Percentiles rank a stretch among this genome's conserved stretches.
phyloP scores from a whole-genome alignment of 2,888 invertebrate genomes.

The Crossocerus cetratus region DNA sequence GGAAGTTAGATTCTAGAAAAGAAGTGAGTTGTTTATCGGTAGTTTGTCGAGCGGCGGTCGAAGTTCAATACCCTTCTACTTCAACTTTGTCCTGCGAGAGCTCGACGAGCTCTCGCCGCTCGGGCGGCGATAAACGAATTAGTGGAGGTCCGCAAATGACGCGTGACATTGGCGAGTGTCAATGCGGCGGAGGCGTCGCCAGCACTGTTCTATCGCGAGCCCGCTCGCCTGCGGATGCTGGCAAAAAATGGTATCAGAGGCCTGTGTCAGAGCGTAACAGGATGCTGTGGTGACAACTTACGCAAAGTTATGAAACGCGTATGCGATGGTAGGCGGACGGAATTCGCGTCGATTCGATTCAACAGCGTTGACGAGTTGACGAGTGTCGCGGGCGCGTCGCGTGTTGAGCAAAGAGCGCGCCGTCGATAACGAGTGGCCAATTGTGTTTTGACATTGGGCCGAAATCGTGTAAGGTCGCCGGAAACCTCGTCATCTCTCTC shows the following conservation, averaged over 20 bases:
- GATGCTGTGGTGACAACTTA: slow-evolving; percentile 53
- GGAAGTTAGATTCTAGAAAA: too few species aligned
- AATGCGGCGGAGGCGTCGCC: not conserved
- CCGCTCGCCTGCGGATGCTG: too few species aligned
- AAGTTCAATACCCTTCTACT: too few species aligned
- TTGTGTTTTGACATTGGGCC: slow-evolving; percentile 5
- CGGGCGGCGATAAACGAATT: not conserved
- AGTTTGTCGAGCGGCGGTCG: too few species aligned
- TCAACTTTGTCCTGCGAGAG: too few species aligned
- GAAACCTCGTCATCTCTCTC: not conserved
- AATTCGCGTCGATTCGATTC: slow-evolving; percentile 36
- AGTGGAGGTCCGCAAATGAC: not conserved
- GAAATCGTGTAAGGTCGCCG: slow-evolving; percentile 20
- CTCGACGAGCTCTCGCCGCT: too few species aligned
- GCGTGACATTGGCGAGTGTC: not conserved
- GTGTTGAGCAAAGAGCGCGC: slow-evolving; percentile 22
- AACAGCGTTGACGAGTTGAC: slow-evolving; percentile 8
- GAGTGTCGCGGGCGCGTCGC: slow-evolving; percentile 3
- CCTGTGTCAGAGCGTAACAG: slow-evolving; percentile 39
- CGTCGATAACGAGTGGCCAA: slow-evolving; percentile 29
- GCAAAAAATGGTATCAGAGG: slow-evolving; percentile 38
- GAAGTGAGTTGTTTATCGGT: too few species aligned
- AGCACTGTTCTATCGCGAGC: too few species aligned
- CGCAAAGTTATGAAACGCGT: slow-evolving; percentile 59
- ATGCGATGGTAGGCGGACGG: slow-evolving; percentile 46